These are phyloP conservation scores for Dromius quadrimaculatus DNA, from an alignment of 2,888 invertebrate genomes.

Conservation along the genomic window DNA sequence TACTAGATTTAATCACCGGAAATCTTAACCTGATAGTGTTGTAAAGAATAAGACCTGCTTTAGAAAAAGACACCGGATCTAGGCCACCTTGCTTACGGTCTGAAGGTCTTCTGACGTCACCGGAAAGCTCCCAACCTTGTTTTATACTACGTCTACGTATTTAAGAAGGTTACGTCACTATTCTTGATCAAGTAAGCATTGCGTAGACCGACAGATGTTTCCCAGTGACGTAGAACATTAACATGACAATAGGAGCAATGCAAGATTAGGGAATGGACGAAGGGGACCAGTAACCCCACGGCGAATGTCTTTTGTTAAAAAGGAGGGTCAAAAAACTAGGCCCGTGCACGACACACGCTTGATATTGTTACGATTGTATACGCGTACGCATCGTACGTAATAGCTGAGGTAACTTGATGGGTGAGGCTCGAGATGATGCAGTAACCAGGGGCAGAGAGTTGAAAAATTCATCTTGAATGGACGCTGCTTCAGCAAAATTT, in stretches of 20 bases:
- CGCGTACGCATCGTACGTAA: not conserved
- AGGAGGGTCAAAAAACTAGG: constrained; percentile 44
- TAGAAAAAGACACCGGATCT: not conserved
- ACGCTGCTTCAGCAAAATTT: too few relatives aligned
- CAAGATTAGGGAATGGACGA: constrained; percentile 43
- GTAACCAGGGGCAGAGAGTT: not conserved
- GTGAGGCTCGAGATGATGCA: not conserved
- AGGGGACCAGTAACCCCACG: constrained; percentile 45
- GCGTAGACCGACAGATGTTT: constrained; percentile 39
- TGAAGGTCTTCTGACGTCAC: constrained; percentile 41
- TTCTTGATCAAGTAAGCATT: not conserved
- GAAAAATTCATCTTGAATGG: not conserved
- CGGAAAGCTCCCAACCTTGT: constrained; percentile 40
- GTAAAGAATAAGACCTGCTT: constrained; percentile 11
- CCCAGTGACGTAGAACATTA: constrained; percentile 38
- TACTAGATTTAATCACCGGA: not conserved
- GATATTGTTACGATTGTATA: constrained; percentile 62
- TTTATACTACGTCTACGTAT: constrained; percentile 34
- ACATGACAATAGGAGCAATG: constrained; percentile 36
- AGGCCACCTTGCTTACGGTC: constrained; percentile 16
- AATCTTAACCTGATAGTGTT: not conserved
- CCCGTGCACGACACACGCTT: constrained; percentile 46
- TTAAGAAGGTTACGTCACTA: constrained; percentile 43
- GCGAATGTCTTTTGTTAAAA: constrained; percentile 57
- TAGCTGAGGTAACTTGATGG: not conserved